A percentile compares a stretch with the other conserved stretches of the same genome.
Conservation (phyloP, 2,888 invertebrate genomes). For the Caenorhabditis becei region DNA sequence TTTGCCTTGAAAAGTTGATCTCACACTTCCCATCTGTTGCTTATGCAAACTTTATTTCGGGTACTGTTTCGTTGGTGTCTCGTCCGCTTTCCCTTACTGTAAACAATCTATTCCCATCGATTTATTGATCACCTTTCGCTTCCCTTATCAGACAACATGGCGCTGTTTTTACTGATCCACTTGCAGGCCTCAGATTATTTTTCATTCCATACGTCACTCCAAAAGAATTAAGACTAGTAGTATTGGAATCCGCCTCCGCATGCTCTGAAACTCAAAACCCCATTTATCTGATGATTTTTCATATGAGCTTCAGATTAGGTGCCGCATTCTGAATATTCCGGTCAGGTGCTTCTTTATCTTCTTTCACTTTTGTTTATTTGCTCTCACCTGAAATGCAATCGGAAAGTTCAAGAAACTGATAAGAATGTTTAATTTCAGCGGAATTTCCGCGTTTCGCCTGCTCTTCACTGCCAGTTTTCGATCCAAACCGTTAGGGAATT, state of each 20-base stretch:
- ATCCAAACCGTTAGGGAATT: conserved; percentile 12
- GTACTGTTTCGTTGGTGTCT: neutral
- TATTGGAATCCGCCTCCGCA: neutral
- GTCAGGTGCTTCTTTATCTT: neutral
- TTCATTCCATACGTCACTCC: too few species aligned
- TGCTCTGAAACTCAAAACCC: neutral
- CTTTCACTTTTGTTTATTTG: neutral
- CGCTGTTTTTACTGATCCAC: neutral
- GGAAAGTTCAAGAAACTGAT: conserved; percentile 1
- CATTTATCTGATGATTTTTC: neutral
- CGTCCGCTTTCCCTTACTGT: neutral
- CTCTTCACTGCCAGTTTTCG: conserved; percentile 12
- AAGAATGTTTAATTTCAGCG: neutral
- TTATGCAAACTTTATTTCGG: neutral
- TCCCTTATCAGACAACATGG: neutral
- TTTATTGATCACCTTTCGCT: neutral
- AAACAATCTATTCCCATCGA: neutral
- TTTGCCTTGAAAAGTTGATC: neutral
- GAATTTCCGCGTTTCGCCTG: neutral
- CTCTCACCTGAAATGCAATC: neutral
- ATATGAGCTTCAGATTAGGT: neutral
- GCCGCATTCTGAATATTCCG: neutral
- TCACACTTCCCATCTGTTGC: neutral
- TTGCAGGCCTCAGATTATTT: neutral
- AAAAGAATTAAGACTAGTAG: neutral